Base-by-base conservation (phyloP, 1,140 invertebrate species). In the Dendroctonus ponderosae region DNA sequence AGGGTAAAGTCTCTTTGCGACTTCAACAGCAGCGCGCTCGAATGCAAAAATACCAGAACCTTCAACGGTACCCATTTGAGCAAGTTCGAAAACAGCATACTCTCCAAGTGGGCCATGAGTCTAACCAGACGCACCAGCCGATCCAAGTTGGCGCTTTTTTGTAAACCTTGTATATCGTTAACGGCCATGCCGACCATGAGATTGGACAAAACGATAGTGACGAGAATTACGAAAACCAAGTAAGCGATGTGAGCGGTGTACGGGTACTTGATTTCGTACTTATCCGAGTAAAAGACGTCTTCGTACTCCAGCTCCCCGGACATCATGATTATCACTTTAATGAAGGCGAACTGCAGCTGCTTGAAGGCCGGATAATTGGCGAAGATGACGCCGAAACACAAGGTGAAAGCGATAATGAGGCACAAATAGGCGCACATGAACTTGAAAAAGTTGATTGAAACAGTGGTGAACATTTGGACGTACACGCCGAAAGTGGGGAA, bases 251-350 rank as follows among this genome's bases (percentile, higher is more conserved):
- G 91, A 0, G 90, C 82, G 0, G 91, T 93, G 0, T 86, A 82
- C 0, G 85, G 85, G 75, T 88, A 89, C 26, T 80, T 62, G 14
- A 79, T 76, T 3, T 79, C 73, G 5, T 79, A 74, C 7, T 80
- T 75, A 6, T 87, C 79, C 12, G 84, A 81, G 71, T 89, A 92
- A 74, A 93, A 93, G 56, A 92, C 86, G 66, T 92, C 89, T 74
- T 93, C 91, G 71, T 90, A 93, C 75, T 93, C 91, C 39, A 94
- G 77, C 74, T 94, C 80, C 0, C 92, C 91, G 0, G 91, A 90
- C 91, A 94, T 92, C 91, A 94, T 93, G 49, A 93, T 89, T 4
- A 93, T 85, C 0, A 90, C 90, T 80, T 93, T 94, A 0, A 93
- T 76, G 0, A 92, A 72, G 0, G 85, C 83, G 59, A 85, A 79